A percentile compares a stretch with the other conserved stretches of the same genome.
Conservation (phyloP, 1,140 invertebrate species). For the Rhynchophorus ferrugineus region DNA sequence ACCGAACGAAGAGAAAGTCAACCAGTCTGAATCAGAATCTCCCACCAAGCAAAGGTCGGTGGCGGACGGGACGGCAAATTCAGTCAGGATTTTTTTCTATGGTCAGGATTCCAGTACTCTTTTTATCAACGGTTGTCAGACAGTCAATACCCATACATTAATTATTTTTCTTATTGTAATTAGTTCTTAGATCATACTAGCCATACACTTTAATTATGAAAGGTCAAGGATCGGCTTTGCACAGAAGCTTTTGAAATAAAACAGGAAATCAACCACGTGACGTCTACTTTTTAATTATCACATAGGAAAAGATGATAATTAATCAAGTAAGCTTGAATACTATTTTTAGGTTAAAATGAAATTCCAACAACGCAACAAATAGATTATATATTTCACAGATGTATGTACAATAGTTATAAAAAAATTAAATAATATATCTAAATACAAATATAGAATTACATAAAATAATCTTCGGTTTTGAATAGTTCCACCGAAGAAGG, state of each 20-base stretch:
- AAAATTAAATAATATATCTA: background rate
- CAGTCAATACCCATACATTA: too few relatives aligned
- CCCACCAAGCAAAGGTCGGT: background rate
- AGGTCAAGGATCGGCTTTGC: background rate
- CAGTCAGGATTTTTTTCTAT: background rate
- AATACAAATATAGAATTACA: background rate
- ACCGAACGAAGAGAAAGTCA: slow-evolving; percentile 18
- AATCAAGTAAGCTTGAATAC: too few relatives aligned
- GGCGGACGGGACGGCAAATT: background rate
- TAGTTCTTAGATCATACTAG: background rate
- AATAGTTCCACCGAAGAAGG: slow-evolving; percentile 13
- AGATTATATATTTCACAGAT: background rate
- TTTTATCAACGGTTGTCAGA: too few relatives aligned
- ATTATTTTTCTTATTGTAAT: background rate
- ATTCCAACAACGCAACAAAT: background rate
- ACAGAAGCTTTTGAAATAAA: too few relatives aligned
- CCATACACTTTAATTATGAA: background rate
- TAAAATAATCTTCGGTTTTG: slow-evolving; percentile 27
- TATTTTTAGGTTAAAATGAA: background rate
- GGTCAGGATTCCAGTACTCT: too few relatives aligned
- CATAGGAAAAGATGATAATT: background rate
- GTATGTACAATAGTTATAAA: background rate
- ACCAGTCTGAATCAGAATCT: background rate
- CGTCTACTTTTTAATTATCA: background rate
- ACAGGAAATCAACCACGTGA: too few relatives aligned